phyloP scores from a whole-genome alignment of 2,888 invertebrate species.

The Pediacus dermestoides region DNA sequence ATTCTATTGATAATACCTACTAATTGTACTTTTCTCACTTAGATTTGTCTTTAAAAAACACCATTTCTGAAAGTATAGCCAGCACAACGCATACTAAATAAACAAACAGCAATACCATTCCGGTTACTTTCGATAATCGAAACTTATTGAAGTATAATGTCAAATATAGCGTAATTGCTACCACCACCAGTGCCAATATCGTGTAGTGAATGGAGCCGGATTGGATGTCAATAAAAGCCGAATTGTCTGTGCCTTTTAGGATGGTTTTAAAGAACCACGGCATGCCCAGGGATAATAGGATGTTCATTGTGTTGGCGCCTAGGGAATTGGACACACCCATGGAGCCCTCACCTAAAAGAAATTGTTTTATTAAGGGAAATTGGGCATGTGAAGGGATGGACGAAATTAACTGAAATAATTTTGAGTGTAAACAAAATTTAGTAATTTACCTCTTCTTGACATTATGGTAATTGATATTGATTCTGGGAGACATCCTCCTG shows the following conservation, averaged over 20 bases:
- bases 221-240: constrained; percentile 61
- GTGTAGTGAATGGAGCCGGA: constrained; percentile 81
- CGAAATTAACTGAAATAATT: too few relatives aligned
- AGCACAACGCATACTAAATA: constrained; percentile 71
- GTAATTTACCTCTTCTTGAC: constrained; percentile 70
- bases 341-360: constrained; percentile 69
- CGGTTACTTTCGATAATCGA: constrained; percentile 65
- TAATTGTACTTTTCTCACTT: too few relatives aligned
- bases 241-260: constrained; percentile 48
- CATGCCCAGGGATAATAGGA: constrained; percentile 75
- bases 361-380: too few relatives aligned
- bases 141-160: constrained; percentile 69
- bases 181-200: constrained; percentile 71
- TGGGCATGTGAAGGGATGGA: too few relatives aligned
- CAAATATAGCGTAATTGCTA: constrained; percentile 66
- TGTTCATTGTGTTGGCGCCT: constrained; percentile 82
- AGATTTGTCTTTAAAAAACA: constrained; percentile 38
- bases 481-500: constrained; percentile 87
- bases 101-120: constrained; percentile 60
- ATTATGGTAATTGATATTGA: constrained; percentile 80
- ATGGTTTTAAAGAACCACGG: constrained; percentile 81
- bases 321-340: constrained; percentile 85
- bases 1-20: too few relatives aligned
- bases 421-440: too few relatives aligned
- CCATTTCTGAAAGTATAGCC: constrained; percentile 73